These are phyloP conservation scores for Agrochola macilenta DNA, from an alignment of 2,888 invertebrate species.

Conservation along the genomic window DNA sequence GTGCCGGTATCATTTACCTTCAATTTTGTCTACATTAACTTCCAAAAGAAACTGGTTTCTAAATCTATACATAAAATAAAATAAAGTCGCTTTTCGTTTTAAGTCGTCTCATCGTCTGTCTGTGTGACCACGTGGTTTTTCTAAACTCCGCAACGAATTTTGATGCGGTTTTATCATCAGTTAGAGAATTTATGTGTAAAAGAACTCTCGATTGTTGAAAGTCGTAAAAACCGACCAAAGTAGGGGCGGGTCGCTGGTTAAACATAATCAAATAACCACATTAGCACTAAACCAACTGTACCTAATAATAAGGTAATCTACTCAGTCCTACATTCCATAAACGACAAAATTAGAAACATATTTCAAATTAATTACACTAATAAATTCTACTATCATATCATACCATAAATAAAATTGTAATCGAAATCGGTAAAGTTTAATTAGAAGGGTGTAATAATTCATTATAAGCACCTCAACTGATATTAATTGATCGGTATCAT, in stretches of 20 bases:
- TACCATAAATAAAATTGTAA: slow-evolving; percentile 60
- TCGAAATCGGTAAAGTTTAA: slow-evolving; percentile 65
- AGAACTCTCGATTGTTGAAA: neutral
- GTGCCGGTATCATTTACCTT: neutral
- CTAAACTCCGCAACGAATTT: neutral
- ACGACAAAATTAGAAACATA: slow-evolving; percentile 44
- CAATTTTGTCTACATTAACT: neutral
- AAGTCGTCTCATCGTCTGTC: neutral
- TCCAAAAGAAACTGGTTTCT: neutral
- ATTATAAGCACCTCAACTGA: slow-evolving; percentile 49
- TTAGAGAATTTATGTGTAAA: neutral
- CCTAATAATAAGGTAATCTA: neutral
- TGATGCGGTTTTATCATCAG: neutral
- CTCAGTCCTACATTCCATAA: slow-evolving; percentile 19
- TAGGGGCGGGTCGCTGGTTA: neutral
- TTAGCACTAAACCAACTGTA: neutral
- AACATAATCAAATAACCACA: neutral
- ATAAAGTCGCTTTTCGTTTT: neutral
- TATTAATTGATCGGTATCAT: slow-evolving; percentile 58
- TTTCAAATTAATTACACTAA: slow-evolving; percentile 60
- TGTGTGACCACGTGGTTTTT: neutral
- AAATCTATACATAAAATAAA: neutral
- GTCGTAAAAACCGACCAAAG: too few species aligned
- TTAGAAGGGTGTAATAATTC: slow-evolving; percentile 60
- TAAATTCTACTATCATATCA: slow-evolving; percentile 59